Conservation (phyloP, 2,888 invertebrate species). For the Pseudococcus viburni region DNA sequence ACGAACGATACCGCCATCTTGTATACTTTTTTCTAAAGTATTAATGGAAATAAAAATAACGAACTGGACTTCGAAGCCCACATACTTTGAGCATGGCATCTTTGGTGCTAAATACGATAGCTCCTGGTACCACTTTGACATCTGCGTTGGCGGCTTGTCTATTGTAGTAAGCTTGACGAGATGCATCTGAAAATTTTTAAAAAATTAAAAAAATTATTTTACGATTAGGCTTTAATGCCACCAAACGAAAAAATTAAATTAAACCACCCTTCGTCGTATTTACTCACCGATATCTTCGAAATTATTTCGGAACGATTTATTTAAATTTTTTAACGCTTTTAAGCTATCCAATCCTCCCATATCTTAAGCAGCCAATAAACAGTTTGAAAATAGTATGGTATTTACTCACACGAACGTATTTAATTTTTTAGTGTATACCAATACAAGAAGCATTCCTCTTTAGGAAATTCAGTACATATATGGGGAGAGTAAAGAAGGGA, state of each 20-base stretch:
- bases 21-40: neutral
- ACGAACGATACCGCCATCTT: neutral
- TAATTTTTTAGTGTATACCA: neutral
- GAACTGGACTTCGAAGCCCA: neutral
- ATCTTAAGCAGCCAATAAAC: constrained; percentile 25
- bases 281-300: constrained; percentile 35
- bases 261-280: neutral
- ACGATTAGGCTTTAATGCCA: neutral
- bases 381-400: neutral
- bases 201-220: neutral
- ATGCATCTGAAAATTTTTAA: neutral
- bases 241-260: neutral
- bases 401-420: neutral
- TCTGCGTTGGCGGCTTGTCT: constrained; percentile 42
- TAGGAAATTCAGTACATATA: neutral
- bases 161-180: neutral
- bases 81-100: constrained; percentile 79
- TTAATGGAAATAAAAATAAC: neutral
- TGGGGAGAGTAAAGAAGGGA: neutral
- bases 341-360: constrained; percentile 43
- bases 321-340: constrained; percentile 60
- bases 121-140: constrained; percentile 65
- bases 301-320: constrained; percentile 56
- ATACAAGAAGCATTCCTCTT: too few species aligned
- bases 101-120: constrained; percentile 67